These are phyloP conservation scores for Drosophila borealis DNA, from an alignment of 2,888 invertebrate genomes.

Conservation along the genomic window DNA sequence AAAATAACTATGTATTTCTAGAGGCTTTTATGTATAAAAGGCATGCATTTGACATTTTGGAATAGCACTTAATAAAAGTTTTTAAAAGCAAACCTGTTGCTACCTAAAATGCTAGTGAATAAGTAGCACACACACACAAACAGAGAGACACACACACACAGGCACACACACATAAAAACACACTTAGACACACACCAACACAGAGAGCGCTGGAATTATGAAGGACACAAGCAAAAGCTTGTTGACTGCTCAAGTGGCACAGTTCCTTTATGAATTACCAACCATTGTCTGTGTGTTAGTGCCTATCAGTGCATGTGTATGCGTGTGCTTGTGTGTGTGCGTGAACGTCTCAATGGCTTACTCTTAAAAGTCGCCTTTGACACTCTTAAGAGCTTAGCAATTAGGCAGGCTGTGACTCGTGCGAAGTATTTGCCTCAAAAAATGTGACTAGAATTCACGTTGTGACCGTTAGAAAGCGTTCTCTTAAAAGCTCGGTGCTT, in stretches of 20 bases:
- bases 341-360: constrained; percentile 26
- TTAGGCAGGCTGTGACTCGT: constrained; percentile 49
- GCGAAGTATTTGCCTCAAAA: constrained; percentile 26
- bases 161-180: constrained; percentile 5
- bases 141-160: constrained; percentile 1
- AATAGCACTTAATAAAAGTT: constrained; percentile 12
- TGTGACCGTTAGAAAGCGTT: constrained; percentile 4
- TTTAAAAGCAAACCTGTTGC: constrained; percentile 63
- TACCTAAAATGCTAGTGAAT: constrained; percentile 51
- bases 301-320: neutral
- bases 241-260: constrained; percentile 77
- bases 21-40: neutral
- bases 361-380: constrained; percentile 46
- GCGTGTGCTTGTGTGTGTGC: constrained; percentile 8
- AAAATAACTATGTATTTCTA: too few species aligned
- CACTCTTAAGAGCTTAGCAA: constrained; percentile 59
- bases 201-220: constrained; percentile 42
- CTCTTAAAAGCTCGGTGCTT: constrained; percentile 62
- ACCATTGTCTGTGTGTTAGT: constrained; percentile 15
- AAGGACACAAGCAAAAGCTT: constrained; percentile 73
- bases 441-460: constrained; percentile 13
- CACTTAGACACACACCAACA: constrained; percentile 9
- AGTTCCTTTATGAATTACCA: constrained; percentile 59
- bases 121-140: constrained; percentile 37
- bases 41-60: neutral